Conservation (phyloP, 2,797 vertebrate genomes). For the Phalloptychus januarius region DNA sequence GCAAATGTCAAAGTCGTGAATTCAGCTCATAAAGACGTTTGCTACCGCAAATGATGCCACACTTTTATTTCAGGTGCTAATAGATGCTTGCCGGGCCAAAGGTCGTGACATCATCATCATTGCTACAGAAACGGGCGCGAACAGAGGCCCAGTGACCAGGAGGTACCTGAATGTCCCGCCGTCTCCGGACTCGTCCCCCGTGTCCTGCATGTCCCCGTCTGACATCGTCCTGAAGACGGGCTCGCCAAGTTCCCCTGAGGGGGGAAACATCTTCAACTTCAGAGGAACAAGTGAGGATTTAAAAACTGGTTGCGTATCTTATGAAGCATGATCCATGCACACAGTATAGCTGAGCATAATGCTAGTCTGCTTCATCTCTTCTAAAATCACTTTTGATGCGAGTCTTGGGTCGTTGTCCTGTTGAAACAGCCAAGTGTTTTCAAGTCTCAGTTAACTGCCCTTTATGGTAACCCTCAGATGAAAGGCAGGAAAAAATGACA, state of each 20-base stretch:
- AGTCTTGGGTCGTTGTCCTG: not conserved
- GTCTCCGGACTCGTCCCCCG: slow-evolving; percentile 65
- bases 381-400: not conserved
- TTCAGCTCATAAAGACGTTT: not conserved
- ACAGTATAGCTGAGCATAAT: not conserved
- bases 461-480: not conserved
- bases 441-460: not conserved
- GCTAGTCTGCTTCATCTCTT: not conserved
- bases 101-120: slow-evolving; percentile 82
- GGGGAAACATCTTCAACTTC: slow-evolving; percentile 77
- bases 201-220: slow-evolving; percentile 81
- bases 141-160: slow-evolving; percentile 58
- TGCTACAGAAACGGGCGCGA: slow-evolving; percentile 66
- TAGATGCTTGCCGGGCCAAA: slow-evolving; percentile 73
- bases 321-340: not conserved
- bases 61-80: slow-evolving; percentile 57
- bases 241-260: slow-evolving; percentile 64
- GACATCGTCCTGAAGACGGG: slow-evolving; percentile 79
- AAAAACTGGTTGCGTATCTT: not conserved
- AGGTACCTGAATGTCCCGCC: slow-evolving; percentile 71
- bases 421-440: not conserved
- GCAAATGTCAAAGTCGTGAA: not conserved
- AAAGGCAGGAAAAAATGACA: not conserved
- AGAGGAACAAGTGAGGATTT: slow-evolving; percentile 50
- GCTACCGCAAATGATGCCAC: not conserved